Conservation (phyloP, 2,888 invertebrate species). For the Heliconius aoede region DNA sequence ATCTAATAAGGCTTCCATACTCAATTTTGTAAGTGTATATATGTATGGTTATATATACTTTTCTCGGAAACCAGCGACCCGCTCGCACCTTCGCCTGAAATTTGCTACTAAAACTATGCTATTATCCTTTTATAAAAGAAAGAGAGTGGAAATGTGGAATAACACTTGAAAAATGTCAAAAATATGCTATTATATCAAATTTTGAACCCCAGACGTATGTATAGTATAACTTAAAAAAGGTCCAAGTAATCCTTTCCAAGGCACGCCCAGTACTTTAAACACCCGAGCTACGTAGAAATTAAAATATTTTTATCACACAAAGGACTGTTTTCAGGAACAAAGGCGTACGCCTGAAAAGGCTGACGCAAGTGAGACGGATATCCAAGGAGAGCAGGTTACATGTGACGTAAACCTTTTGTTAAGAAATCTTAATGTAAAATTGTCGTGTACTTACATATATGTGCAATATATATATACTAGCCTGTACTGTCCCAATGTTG, state of each 20-base stretch:
- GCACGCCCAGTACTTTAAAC: neutral
- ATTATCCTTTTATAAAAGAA: too few species aligned
- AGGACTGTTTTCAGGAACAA: slow-evolving; percentile 26
- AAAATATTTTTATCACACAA: slow-evolving; percentile 14
- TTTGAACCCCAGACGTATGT: neutral
- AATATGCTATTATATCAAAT: neutral
- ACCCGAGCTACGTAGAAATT: neutral
- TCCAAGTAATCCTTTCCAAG: neutral
- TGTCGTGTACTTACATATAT: neutral
- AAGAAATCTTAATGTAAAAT: neutral
- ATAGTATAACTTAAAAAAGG: neutral
- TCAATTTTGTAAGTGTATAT: too few species aligned
- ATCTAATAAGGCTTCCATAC: too few species aligned
- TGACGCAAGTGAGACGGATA: slow-evolving; percentile 6
- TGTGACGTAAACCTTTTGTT: slow-evolving; percentile 10
- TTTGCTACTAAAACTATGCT: neutral
- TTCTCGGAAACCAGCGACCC: too few species aligned
- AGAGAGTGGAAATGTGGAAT: too few species aligned
- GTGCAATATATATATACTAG: too few species aligned
- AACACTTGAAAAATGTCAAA: neutral
- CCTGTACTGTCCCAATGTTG: too few species aligned
- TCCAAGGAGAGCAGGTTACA: slow-evolving; percentile 21
- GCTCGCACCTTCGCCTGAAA: neutral
- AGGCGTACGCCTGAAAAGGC: slow-evolving; percentile 1
- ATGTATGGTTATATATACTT: too few species aligned